Evolutionary conservation across 2,113 vertebrate genomes (phyloP).

Genomic region (Regulus satrapa): DNA sequence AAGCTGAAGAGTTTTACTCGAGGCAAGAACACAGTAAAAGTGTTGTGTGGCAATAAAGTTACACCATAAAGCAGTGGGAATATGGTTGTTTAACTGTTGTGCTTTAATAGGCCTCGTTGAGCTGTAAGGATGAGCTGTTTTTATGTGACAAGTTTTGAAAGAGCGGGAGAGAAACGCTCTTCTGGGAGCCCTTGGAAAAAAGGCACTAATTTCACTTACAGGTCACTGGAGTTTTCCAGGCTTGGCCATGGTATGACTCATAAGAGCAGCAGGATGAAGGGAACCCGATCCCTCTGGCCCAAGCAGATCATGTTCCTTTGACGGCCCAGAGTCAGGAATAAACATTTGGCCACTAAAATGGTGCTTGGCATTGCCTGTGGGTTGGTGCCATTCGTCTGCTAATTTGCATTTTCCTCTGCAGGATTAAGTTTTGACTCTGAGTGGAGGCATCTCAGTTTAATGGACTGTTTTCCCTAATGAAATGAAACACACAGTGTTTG

Average conservation of each 20-base stretch:
- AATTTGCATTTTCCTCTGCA: not conserved
- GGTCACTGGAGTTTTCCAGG: not conserved
- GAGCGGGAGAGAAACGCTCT: not conserved
- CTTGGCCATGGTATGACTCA: not conserved
- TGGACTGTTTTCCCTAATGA: not conserved
- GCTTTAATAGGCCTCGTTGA: not conserved
- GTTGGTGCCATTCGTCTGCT: not conserved
- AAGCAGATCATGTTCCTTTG: not conserved
- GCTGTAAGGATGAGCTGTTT: constrained; percentile 9
- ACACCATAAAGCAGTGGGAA: not conserved
- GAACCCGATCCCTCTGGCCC: not conserved
- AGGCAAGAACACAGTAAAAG: not conserved
- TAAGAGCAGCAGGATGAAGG: not conserved
- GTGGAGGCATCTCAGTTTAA: not conserved
- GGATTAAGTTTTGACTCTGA: not conserved
- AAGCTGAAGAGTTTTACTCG: not conserved
- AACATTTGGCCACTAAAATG: not conserved
- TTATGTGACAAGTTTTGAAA: not conserved
- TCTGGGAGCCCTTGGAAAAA: not conserved
- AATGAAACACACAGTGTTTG: accelerated
- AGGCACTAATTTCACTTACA: not conserved
- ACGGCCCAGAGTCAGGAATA: not conserved
- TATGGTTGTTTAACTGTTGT: not conserved
- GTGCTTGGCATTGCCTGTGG: not conserved
- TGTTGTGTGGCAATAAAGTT: not conserved